These are phyloP conservation scores for Limenitis arthemis DNA, from an alignment of 2,888 invertebrate species.

Conservation along the genomic window DNA sequence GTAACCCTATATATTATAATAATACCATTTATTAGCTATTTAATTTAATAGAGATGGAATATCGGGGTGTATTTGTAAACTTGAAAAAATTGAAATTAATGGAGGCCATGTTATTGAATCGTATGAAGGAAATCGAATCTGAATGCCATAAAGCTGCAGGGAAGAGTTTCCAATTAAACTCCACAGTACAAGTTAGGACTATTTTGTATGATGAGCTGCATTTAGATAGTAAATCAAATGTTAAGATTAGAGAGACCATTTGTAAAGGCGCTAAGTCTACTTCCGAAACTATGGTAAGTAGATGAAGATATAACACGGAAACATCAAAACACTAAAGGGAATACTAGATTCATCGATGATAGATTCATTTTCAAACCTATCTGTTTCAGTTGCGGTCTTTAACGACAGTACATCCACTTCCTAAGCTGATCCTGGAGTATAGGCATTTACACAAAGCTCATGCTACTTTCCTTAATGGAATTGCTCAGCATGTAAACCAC, in stretches of 20 bases:
- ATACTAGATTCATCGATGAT: no score
- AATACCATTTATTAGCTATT: neutral
- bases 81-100: constrained; percentile 42
- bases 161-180: constrained; percentile 52
- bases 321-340: no score
- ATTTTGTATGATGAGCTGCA: constrained; percentile 60
- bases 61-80: constrained; percentile 47
- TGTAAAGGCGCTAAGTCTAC: constrained; percentile 56
- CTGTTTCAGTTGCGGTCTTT: constrained; percentile 49
- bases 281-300: constrained; percentile 52
- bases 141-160: constrained; percentile 53
- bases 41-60: constrained; percentile 51
- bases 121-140: constrained; percentile 43
- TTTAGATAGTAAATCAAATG: constrained; percentile 46
- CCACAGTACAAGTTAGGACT: constrained; percentile 50
- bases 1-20: neutral
- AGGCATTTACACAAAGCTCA: constrained; percentile 61
- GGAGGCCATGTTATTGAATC: constrained; percentile 39
- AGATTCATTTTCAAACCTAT: no score
- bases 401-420: constrained; percentile 49
- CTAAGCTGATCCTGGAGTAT: constrained; percentile 57
- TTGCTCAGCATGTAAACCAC: constrained; percentile 47
- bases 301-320: no score
- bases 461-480: constrained; percentile 57
- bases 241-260: constrained; percentile 49